Evolutionary conservation across 1,140 invertebrate species (phyloP), one percentile per base, ranked within the genome.

Genomic region (Galleria mellonella): DNA sequence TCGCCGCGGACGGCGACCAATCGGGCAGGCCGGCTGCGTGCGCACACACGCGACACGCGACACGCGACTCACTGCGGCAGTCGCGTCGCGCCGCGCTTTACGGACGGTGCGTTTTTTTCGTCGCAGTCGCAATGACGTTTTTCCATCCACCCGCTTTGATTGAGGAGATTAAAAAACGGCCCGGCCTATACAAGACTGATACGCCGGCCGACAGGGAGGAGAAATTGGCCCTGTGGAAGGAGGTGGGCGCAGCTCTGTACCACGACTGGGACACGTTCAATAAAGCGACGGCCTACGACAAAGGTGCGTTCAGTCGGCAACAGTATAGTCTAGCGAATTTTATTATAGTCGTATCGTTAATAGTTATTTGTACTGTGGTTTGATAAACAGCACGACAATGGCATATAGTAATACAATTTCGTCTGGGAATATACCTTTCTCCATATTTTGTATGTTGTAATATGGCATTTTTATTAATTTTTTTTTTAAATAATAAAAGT

Each of bases 221-320:
- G 41, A 78, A 74, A 38, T 45, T 84, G 17, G 51, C 55, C 13
- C 39, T 75, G 23, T 84, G 81, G 81, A 78, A 78, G 58, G 71
- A 82, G 41, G 61, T 84, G n/a, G 81, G 77, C 4, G 66, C 66
- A 1, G 63, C 62, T 2, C 53, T 84, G 17, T 84, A 63, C 42
- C 37, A 51, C n/a, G 65, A 76, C 35, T 84, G 81, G 81, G 57
- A 61, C 11, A 53, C 38, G 5, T 73, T 62, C 35, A 78, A 65
- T 41, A 79, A 76, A 43, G 75, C 81, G 9, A 72, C 67, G 1
- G 70, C 68, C 11, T 82, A 84, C 38, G 77, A 82, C 40, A 65
- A 64, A 70, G 75, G 81, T 84, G 47, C 47, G 55, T 53, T 28
- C 27, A n/a, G 4, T 36, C 17, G 17, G 9, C 12, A 9, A 7